Conservation (phyloP, 2,113 vertebrate species). For the Atractosteus spatula region DNA sequence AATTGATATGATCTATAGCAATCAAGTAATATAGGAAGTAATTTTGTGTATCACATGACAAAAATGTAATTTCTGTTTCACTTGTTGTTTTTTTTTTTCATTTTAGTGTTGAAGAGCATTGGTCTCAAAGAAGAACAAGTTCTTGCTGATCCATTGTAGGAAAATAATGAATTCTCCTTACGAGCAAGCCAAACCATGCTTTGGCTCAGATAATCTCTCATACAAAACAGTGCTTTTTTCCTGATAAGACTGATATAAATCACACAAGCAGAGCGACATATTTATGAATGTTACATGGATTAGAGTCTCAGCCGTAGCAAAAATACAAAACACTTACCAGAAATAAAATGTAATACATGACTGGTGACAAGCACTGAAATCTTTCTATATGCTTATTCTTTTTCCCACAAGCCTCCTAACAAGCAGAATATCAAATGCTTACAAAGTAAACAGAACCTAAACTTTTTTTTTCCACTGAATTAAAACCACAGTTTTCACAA, state of each 20-base stretch:
- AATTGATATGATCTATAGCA: no score
- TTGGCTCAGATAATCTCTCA: no score
- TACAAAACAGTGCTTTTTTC: constrained; percentile 17
- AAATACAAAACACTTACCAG: constrained; percentile 23
- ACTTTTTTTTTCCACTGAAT: constrained; percentile 50
- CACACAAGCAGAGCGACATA: constrained; percentile 41
- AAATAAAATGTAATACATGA: constrained; percentile 29
- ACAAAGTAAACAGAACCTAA: constrained; percentile 41
- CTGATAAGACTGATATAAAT: constrained; percentile 36
- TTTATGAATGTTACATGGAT: constrained; percentile 53
- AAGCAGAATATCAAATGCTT: constrained; percentile 43
- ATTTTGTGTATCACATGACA: background rate
- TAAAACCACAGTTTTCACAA: constrained; percentile 64
- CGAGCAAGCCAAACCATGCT: no score
- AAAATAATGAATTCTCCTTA: no score
- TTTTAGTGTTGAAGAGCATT: no score
- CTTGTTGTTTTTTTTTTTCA: no score
- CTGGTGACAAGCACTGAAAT: constrained; percentile 44
- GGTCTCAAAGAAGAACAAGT: no score
- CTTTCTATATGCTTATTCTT: constrained; percentile 36
- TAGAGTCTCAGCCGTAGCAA: constrained; percentile 53
- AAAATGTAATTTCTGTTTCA: background rate
- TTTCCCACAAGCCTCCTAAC: constrained; percentile 28
- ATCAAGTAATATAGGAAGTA: background rate
- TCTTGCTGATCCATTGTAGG: no score